Evolutionary conservation across 2,113 vertebrate species (phyloP), one percentile per base, ranked within the genome.

Genomic region (Clarias magur): DNA sequence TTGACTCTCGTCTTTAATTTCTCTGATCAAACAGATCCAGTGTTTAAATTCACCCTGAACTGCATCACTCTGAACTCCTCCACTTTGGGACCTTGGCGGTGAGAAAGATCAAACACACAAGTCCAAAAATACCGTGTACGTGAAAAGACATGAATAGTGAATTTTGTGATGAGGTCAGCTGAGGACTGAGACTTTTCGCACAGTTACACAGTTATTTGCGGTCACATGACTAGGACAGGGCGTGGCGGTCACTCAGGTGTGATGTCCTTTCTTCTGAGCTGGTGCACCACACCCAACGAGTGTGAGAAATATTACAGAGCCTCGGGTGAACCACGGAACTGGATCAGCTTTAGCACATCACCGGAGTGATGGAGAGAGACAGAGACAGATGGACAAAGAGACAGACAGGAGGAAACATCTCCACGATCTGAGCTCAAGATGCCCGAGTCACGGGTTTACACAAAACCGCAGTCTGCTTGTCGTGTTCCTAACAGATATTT

Each of bases 401-500:
- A 8, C 1, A 68, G 27, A 38, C 1, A 42, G 12, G 9, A 48
- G 72, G 38, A 16, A 57, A 54, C 75, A 53, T 42, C 42, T 3
- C 73, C 73, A 76, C 4, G 42, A 48, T n/a, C 53, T 79, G 75
- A 56, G 53, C 23, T 79, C 75, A 56, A 0, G 1, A 25, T 8
- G 42, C 6, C 53, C 10, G 73, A 3, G 11, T 48, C n/a, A 13
- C n/a, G 23, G 23, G 12, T 76, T 54, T 17, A 54, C 17, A 13
- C 57, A 79, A 85, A 73, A 73, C 76, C 76, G 30, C 72, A 84
- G 87, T 85, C 75, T 79, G 15, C 76, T 88, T 54, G 38, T 54
- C 65, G 11, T 68, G 27, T 53, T 3, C 57, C n/a, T 38, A 21
- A 65, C 70, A 70, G 83, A 27, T 23, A 27, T 34, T 7, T 42